These are phyloP conservation scores for Drosophila nr. perissopoda DNA, from an alignment of 2,888 invertebrate genomes.

Conservation along the genomic window DNA sequence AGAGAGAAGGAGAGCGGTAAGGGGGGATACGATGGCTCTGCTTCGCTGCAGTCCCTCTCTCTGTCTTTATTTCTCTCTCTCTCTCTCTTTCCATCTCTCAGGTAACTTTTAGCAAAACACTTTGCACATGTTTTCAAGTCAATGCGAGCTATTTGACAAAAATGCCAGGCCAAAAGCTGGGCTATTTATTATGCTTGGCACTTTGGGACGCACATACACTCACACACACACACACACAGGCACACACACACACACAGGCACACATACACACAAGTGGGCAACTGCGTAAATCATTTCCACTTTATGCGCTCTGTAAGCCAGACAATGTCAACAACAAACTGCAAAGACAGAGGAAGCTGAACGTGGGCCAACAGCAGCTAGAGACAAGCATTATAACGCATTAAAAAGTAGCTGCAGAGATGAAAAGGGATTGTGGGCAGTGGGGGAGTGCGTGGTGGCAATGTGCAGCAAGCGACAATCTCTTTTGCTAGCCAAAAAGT, in stretches of 20 bases:
- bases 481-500: conserved; percentile 71
- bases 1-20: not conserved
- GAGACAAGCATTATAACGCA: conserved; percentile 68
- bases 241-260: conserved; percentile 23
- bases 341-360: conserved; percentile 51
- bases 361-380: conserved; percentile 13
- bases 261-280: conserved; percentile 45
- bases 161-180: conserved; percentile 72
- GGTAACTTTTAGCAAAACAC: conserved; percentile 65
- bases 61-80: not conserved
- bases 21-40: not conserved
- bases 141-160: conserved; percentile 70
- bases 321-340: conserved; percentile 80
- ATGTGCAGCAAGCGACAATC: conserved; percentile 51
- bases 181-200: conserved; percentile 73
- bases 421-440: not conserved
- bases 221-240: conserved; percentile 19
- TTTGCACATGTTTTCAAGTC: conserved; percentile 62
- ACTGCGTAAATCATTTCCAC: conserved; percentile 80
- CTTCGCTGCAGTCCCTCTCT: conserved; percentile 6
- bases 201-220: conserved; percentile 32
- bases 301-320: conserved; percentile 77
- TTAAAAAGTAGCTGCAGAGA: conserved; percentile 62
- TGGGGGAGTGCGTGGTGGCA: not conserved
- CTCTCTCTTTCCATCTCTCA: conserved; percentile 23